Evolutionary conservation across 2,113 vertebrate species (phyloP).

Genomic region (Alectura lathami): DNA sequence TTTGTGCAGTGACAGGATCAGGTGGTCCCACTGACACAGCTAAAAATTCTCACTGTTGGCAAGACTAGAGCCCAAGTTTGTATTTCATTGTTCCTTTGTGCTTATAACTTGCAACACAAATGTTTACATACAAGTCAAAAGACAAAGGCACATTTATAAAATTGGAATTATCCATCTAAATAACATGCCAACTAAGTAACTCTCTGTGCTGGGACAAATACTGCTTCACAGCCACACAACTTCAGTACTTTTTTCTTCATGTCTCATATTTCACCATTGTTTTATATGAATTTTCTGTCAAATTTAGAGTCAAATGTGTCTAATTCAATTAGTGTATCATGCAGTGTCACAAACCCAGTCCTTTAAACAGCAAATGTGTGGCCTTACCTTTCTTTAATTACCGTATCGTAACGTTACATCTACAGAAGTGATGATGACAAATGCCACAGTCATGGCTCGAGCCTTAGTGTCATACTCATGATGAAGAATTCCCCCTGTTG

Average conservation of each 20-base stretch:
- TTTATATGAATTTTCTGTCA: not conserved
- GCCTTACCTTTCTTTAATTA: not conserved
- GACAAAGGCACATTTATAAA: not conserved
- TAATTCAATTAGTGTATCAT: not conserved
- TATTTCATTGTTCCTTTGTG: not conserved
- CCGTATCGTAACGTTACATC: not conserved
- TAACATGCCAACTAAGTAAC: not conserved
- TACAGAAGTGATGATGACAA: not conserved
- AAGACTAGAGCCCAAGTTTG: not conserved
- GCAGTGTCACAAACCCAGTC: not conserved
- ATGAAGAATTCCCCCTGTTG: not conserved
- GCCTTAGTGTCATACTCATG: not conserved
- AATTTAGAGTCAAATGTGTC: not conserved
- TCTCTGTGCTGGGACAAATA: not conserved
- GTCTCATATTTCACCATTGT: not conserved
- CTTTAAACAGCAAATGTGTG: not conserved
- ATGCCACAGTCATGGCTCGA: not conserved
- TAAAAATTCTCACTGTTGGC: not conserved
- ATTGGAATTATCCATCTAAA: not conserved
- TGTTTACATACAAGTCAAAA: not conserved
- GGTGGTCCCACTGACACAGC: not conserved
- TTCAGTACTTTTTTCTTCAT: not conserved
- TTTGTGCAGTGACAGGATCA: not conserved
- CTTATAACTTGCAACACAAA: not conserved
- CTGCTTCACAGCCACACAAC: not conserved